Base-by-base conservation (phyloP, 2,888 invertebrate genomes). In the Malacosoma neustria region DNA sequence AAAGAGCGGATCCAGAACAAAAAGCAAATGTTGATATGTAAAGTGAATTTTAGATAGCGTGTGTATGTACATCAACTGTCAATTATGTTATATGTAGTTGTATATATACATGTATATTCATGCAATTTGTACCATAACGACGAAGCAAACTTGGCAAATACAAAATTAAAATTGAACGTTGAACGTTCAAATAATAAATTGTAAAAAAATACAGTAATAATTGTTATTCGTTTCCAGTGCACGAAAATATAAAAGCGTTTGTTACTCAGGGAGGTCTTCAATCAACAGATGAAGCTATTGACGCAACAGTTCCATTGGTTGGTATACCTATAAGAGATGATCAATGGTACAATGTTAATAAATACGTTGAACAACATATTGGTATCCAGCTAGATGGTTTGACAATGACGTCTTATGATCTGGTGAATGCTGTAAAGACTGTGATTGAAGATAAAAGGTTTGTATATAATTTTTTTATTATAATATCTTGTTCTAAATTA, bases 301-400 rank as follows among this genome's bases (percentile, higher is more conserved):
- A 53, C 22, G 62, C 65, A 11, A 57, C 58, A 12, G 64, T 71
- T 0, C 74, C 74, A 4, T 39, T 76, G 2, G 48, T 76, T 11
- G 72, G 61, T 0, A 45, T 79, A 29, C 72, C 73, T 1, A 58
- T 74, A 41, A 40, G 65, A 13, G 64, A 54, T 1, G 79, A 81
- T 39, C 76, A 76, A 41, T 54, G 61, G 44, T 57, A 52, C 5
- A 79, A 76, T 39, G 65, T 63, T 1, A 61, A 56, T 41, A 65
- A 53, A 45, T 68, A 54, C 33, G 47, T 41, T 2, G 33, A 46
- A 9, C 38, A 46, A 11, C 45, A 45, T 1, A 48, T 57, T 9
- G 54, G 51, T 2, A 29, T 46, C 1, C 40, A 42, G 6, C 31
- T 53, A 2, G 44, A 47, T 13, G 32, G 40, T 4, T 29, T 29